A percentile compares a stretch with the other conserved stretches of the same genome.
Conservation (phyloP, 30 jellyfish, hydroid and myxozoan species). For the Aurelia sp. region DNA sequence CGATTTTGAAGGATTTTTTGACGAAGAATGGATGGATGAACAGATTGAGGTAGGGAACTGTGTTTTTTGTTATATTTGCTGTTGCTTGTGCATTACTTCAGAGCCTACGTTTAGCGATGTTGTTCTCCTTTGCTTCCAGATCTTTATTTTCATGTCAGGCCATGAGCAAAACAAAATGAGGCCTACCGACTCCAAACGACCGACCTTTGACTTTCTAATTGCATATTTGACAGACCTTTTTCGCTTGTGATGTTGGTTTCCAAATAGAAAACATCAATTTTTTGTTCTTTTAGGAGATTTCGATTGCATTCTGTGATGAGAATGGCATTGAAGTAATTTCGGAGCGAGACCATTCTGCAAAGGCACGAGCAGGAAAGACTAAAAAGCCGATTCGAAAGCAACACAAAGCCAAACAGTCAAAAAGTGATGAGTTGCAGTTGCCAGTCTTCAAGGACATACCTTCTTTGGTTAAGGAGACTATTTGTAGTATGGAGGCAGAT, state of each 20-base stretch:
- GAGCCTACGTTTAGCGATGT: too few species aligned
- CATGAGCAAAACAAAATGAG: neutral
- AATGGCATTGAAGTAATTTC: slow-evolving; percentile 40
- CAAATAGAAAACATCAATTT: neutral
- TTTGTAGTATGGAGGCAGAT: slow-evolving; percentile 52
- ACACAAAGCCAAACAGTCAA: neutral
- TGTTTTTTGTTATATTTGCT: too few species aligned
- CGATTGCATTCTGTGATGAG: slow-evolving; percentile 40
- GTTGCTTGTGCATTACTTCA: too few species aligned
- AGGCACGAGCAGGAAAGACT: slow-evolving; percentile 14
- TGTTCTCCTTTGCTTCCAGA: slow-evolving; percentile 10
- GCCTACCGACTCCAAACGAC: neutral
- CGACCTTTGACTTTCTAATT: neutral
- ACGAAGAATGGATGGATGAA: too few species aligned
- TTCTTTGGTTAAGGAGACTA: slow-evolving; percentile 29
- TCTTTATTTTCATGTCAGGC: neutral
- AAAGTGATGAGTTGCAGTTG: neutral
- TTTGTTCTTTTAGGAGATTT: slow-evolving; percentile 29
- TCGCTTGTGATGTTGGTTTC: neutral
- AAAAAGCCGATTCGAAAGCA: too few species aligned
- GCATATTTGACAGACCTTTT: slow-evolving; percentile 12
- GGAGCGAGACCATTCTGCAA: slow-evolving; percentile 37
- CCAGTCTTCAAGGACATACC: slow-evolving; percentile 8
- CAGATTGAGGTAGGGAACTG: too few species aligned
- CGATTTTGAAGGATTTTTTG: too few species aligned